Percentiles rank a stretch among this genome's conserved stretches.
Evolutionary conservation across 2,797 vertebrate genomes (phyloP).

Genomic region (Tauraco hartlaubi): DNA sequence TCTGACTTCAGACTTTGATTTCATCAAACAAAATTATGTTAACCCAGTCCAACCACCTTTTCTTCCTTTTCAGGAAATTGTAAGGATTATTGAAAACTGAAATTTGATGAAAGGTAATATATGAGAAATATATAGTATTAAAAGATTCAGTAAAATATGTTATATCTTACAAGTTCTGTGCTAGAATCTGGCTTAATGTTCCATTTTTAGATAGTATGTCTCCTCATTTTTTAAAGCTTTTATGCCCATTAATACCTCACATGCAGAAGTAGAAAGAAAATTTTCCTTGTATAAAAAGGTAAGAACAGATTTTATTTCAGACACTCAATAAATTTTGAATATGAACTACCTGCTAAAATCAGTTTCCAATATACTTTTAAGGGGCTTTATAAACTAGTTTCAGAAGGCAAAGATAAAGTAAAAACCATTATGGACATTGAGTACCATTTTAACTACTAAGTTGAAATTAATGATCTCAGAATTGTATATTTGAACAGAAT

Average conservation of each 20-base stretch:
- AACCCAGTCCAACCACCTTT: background rate
- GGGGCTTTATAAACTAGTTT: background rate
- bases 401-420: background rate
- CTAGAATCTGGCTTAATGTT: background rate
- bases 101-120: slow-evolving; percentile 2
- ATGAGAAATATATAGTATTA: background rate
- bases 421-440: background rate
- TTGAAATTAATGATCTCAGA: background rate
- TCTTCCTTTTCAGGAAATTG: slow-evolving; percentile 14
- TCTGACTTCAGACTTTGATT: slow-evolving; percentile 8
- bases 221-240: background rate
- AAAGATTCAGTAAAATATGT: background rate
- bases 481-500: background rate
- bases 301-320: background rate
- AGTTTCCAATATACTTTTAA: background rate
- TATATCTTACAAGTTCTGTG: background rate
- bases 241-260: background rate
- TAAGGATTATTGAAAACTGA: slow-evolving; percentile 7
- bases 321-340: background rate
- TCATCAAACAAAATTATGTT: slow-evolving; percentile 1
- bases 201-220: background rate
- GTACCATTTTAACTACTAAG: background rate
- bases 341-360: background rate
- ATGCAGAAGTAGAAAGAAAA: background rate
- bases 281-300: background rate